Evolutionary conservation across 2,888 invertebrate genomes (phyloP).

Genomic region (Trichogramma evanescens): DNA sequence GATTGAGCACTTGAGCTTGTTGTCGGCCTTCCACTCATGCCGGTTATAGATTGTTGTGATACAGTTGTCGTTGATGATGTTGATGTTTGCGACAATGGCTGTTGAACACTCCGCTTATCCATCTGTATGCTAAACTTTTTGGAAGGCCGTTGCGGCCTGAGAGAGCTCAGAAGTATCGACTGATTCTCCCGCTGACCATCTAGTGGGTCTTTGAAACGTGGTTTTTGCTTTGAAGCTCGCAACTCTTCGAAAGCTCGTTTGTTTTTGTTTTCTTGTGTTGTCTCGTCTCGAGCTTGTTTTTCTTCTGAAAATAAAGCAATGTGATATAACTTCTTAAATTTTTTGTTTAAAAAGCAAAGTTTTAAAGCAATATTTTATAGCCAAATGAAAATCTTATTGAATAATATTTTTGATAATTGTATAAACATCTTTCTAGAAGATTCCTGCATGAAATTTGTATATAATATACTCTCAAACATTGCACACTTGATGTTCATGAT

Average conservation of each 20-base stretch:
- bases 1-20: constrained; percentile 30
- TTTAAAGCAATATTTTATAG: too few species aligned
- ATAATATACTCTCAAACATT: too few species aligned
- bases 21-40: constrained; percentile 16
- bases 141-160: constrained; percentile 31
- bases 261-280: constrained; percentile 38
- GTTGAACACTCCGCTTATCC: constrained; percentile 30
- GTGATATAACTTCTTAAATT: too few species aligned
- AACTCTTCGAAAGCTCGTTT: constrained; percentile 28
- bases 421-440: constrained; percentile 7
- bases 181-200: constrained; percentile 20
- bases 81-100: constrained; percentile 16
- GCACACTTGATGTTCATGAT: too few species aligned
- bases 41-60: constrained; percentile 2
- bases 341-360: too few species aligned
- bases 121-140: constrained; percentile 30
- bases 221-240: constrained; percentile 25
- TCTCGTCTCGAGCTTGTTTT: constrained; percentile 43
- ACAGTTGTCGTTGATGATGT: constrained; percentile 2
- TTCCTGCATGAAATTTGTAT: too few species aligned
- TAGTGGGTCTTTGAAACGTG: constrained; percentile 19
- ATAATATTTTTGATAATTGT: too few species aligned
- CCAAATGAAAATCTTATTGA: too few species aligned
- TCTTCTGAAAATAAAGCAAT: constrained; percentile 36
- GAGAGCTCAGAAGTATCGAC: constrained; percentile 33